Base-by-base conservation (phyloP, 2,113 vertebrate species). In the Rhizomys pruinosus region DNA sequence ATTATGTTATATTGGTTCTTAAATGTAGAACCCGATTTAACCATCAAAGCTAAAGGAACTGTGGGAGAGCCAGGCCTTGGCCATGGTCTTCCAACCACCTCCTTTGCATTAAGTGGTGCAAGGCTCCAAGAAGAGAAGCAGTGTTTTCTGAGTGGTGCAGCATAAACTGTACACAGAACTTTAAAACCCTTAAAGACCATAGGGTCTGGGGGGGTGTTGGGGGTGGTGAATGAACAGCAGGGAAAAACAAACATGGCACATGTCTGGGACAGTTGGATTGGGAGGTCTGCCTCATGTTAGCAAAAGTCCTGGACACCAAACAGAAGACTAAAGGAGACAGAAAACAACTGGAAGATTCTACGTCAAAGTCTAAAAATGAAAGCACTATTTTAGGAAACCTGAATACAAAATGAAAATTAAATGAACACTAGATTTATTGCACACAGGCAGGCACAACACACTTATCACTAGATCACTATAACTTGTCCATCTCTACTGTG, bases 271-370 rank as follows among this genome's bases (percentile, higher is more conserved):
- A 16, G 19, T 84, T 16, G 57, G 27, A 23, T 88, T 84, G 47
- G 39, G 69, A 87, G 13, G 17, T 3, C 3, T 81, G 61, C 61
- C 37, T 91, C 10, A 42, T 52, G 71, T 27, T 19, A 71, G n/a
- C 19, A 91, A 93, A 93, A 42, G 55, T 77, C 25, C 17, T 87
- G 0, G 1, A 90, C 37, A 84, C 13, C 44, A 85, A 84, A 55
- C 6, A 77, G n/a, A n/a, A 57, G 16, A 86, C 29, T 77, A 89
- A 89, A 82, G 37, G 27, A 84, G 20, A 78, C 55, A 3, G 19
- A 74, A 93, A 95, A 89, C 3, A 93, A 86, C 1, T 37, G 42
- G 87, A 93, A 91, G 82, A 73, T 37, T 93, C 71, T 63, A 66
- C 42, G 29, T 59, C 37, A 59, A 88, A 85, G 39, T 78, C 69